Conservation (phyloP, 2,888 invertebrate species). For the Pogonocherus hispidulus region DNA sequence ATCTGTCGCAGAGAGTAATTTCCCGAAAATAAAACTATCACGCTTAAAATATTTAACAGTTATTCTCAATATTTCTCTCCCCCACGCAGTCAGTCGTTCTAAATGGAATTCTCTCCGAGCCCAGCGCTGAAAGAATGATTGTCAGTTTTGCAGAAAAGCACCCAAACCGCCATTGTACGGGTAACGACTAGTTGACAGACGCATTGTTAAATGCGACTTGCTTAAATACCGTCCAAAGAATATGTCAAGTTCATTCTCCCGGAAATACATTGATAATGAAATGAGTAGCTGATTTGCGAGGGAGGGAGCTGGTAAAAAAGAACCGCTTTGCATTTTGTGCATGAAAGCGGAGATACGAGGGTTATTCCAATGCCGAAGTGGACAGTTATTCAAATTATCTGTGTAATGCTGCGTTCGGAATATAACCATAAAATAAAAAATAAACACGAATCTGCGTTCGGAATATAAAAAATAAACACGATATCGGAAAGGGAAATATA, state of each 20-base stretch:
- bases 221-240: conserved; percentile 43
- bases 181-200: conserved; percentile 43
- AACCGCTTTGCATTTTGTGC: conserved; percentile 14
- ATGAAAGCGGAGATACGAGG: not conserved
- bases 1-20: conserved; percentile 28
- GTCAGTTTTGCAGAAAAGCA: conserved; percentile 26
- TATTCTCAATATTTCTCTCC: conserved; percentile 8
- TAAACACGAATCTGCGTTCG: no score
- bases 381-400: not conserved
- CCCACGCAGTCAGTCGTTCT: not conserved
- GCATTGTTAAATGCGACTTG: conserved; percentile 45
- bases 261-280: conserved; percentile 47
- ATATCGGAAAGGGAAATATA: no score
- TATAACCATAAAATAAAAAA: no score
- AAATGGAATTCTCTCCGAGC: conserved; percentile 9
- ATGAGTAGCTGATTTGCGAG: conserved; percentile 26
- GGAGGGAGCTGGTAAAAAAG: conserved; percentile 7
- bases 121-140: conserved; percentile 30
- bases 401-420: no score
- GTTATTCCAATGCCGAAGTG: conserved; percentile 12
- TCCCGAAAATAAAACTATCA: conserved; percentile 27
- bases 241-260: conserved; percentile 44
- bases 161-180: conserved; percentile 27
- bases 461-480: no score
- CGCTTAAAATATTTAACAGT: conserved; percentile 22